A percentile compares a stretch with the other conserved stretches of the same genome.
Conservation (phyloP, 2,797 vertebrate genomes). For the Dicrostonyx torquatus region DNA sequence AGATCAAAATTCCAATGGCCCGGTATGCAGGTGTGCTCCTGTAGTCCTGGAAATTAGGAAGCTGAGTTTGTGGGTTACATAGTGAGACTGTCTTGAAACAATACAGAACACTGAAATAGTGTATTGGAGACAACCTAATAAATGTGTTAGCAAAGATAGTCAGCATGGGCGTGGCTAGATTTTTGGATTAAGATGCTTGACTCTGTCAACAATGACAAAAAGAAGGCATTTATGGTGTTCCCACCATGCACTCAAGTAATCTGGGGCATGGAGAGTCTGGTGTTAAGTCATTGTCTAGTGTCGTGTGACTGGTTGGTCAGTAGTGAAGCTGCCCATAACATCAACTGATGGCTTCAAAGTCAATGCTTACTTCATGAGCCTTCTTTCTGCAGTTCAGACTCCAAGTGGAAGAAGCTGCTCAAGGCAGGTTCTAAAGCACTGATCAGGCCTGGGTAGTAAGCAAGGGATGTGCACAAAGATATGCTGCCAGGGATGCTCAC, state of each 20-base stretch:
- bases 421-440: not conserved
- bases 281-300: too few relatives aligned
- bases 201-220: not conserved
- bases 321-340: not conserved
- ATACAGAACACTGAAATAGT: not conserved
- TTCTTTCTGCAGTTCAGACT: slow-evolving; percentile 20
- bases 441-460: not conserved
- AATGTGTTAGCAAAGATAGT: not conserved
- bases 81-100: not conserved
- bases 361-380: not conserved
- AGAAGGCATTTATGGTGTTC: not conserved
- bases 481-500: not conserved
- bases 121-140: not conserved
- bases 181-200: not conserved
- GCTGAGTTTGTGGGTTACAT: not conserved
- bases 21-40: too few relatives aligned
- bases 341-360: not conserved
- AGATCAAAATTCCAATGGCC: not conserved
- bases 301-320: not conserved
- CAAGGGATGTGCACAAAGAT: not conserved
- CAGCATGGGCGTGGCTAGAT: not conserved
- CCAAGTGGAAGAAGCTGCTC: not conserved
- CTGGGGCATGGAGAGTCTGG: not conserved
- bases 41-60: not conserved
- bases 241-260: not conserved